These are phyloP conservation scores for Dolomedes plantarius DNA, from an alignment of 2,888 invertebrate species.

Conservation along the genomic window DNA sequence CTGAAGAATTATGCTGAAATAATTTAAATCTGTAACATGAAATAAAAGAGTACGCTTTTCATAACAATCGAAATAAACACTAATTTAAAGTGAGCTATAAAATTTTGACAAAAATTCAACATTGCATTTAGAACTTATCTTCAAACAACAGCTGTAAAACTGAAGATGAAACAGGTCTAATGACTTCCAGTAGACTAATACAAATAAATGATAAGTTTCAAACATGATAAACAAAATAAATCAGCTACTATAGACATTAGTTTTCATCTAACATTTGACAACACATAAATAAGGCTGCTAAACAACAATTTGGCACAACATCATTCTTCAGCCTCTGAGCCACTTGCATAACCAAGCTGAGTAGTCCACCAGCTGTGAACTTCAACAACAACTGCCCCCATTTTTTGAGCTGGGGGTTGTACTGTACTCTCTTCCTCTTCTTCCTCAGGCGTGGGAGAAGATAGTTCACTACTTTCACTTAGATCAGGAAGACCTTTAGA, in stretches of 20 bases:
- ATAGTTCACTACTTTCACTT: slow-evolving; percentile 79
- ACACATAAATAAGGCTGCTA: neutral
- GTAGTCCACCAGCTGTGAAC: slow-evolving; percentile 91
- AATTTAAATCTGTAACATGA: no score
- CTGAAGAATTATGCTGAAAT: no score
- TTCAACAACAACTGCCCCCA: slow-evolving; percentile 81
- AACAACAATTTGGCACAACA: neutral
- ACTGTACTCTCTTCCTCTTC: slow-evolving; percentile 68
- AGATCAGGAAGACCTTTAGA: slow-evolving; percentile 78
- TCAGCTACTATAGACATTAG: neutral
- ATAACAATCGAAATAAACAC: no score
- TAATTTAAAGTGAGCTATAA: no score
- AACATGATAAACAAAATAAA: neutral
- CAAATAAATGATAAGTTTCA: no score
- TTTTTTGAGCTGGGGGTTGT: slow-evolving; percentile 61
- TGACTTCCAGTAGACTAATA: no score
- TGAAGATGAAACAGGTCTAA: no score
- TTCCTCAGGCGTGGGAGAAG: slow-evolving; percentile 71
- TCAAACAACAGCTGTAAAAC: no score
- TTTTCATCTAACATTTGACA: neutral
- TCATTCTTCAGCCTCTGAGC: slow-evolving; percentile 59
- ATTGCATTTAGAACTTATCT: no score
- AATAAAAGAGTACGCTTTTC: no score
- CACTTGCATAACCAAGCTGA: slow-evolving; percentile 75
- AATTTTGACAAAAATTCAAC: no score